A percentile compares a stretch with the other conserved stretches of the same genome.
phyloP scores from a whole-genome alignment of 2,113 vertebrate species.

The Sinocyclocheilus rhinocerous region DNA sequence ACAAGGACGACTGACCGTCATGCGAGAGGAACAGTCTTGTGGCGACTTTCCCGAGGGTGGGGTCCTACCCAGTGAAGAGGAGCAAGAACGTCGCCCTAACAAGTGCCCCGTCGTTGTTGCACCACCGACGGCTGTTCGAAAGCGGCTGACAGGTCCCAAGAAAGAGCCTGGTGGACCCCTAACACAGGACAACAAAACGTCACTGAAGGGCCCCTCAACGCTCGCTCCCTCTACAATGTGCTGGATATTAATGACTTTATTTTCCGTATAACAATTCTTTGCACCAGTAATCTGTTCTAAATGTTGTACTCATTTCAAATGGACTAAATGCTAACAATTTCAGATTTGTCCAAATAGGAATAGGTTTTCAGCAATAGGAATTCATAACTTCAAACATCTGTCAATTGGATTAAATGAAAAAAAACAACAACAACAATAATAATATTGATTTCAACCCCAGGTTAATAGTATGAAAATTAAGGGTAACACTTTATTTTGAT shows the following conservation, averaged over 20 bases:
- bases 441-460: neutral
- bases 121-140: conserved; percentile 66
- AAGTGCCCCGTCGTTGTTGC: conserved; percentile 74
- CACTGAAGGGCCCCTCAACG: conserved; percentile 51
- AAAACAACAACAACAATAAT: no score
- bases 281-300: neutral
- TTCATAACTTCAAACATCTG: neutral
- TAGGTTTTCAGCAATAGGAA: no score
- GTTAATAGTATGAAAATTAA: neutral
- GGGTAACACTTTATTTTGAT: no score
- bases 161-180: conserved; percentile 47
- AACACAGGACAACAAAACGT: conserved; percentile 55
- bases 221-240: conserved; percentile 13
- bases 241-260: no score
- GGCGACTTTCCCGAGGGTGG: conserved; percentile 78
- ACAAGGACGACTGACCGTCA: conserved; percentile 60
- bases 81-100: conserved; percentile 71
- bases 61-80: conserved; percentile 76
- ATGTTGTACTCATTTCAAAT: neutral
- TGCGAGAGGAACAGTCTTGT: conserved; percentile 81
- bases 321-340: neutral
- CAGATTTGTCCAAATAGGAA: neutral
- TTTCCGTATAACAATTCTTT: neutral
- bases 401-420: neutral
- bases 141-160: conserved; percentile 71